phyloP scores from a whole-genome alignment of 1,140 invertebrate species.

The Xylocopa sonorina region DNA sequence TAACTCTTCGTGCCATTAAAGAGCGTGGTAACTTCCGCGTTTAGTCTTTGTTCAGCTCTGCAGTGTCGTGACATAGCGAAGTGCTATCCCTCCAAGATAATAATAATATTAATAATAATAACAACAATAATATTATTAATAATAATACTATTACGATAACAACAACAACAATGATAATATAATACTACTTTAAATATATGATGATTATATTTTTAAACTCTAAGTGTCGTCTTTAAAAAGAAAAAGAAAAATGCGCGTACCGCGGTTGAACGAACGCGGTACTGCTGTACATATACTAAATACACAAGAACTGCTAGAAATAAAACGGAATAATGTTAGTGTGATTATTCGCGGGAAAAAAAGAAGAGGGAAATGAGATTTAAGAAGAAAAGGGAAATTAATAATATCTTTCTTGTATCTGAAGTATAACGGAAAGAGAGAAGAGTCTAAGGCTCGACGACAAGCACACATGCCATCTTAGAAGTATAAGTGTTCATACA shows the following conservation, averaged over 20 bases:
- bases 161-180: slow-evolving; percentile 69
- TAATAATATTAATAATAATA: slow-evolving; percentile 74
- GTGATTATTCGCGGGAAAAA: slow-evolving; percentile 34
- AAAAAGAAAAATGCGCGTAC: slow-evolving; percentile 67
- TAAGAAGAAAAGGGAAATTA: slow-evolving; percentile 18
- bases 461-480: slow-evolving; percentile 71
- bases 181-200: slow-evolving; percentile 79
- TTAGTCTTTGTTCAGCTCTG: slow-evolving; percentile 79
- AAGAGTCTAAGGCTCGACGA: slow-evolving; percentile 51
- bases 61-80: slow-evolving; percentile 80
- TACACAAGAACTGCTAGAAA: slow-evolving; percentile 73
- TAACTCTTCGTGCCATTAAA: slow-evolving; percentile 80
- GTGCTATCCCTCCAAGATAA: slow-evolving; percentile 82
- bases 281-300: slow-evolving; percentile 79
- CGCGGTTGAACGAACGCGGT: slow-evolving; percentile 66
- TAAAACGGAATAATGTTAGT: slow-evolving; percentile 54
- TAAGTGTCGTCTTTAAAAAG: slow-evolving; percentile 80
- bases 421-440: neutral
- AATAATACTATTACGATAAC: slow-evolving; percentile 64
- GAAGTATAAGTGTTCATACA: slow-evolving; percentile 64
- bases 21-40: slow-evolving; percentile 80
- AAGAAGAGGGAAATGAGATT: slow-evolving; percentile 31
- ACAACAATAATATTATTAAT: slow-evolving; percentile 69
- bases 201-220: slow-evolving; percentile 83
- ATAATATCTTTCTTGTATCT: slow-evolving; percentile 56